A percentile compares a stretch with the other conserved stretches of the same genome.
Conservation (phyloP, 1,140 invertebrate species). For the Psix sp. region DNA sequence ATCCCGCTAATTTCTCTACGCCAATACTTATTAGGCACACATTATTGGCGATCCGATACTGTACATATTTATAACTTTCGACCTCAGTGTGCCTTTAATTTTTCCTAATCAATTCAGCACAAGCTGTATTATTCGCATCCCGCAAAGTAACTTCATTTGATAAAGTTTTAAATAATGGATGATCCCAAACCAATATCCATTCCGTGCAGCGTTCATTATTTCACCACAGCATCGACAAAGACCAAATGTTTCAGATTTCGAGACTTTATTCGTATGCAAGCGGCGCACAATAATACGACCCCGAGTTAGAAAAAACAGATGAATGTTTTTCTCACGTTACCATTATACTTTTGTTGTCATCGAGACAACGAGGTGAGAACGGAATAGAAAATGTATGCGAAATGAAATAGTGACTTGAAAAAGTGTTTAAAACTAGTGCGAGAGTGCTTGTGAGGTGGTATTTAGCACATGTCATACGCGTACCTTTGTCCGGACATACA, state of each 20-base stretch:
- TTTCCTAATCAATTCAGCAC: no score
- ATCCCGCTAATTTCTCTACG: no score
- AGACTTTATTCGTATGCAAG: constrained; percentile 33
- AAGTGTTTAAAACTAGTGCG: constrained; percentile 18
- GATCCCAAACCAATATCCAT: no score
- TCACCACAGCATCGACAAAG: no score
- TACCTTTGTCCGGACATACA: constrained; percentile 40
- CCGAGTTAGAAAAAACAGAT: constrained; percentile 25
- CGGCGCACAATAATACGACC: constrained; percentile 17
- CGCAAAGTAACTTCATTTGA: no score
- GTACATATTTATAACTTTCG: no score
- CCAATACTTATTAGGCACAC: no score
- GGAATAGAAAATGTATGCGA: neutral
- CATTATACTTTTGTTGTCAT: constrained; percentile 51
- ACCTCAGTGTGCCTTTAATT: no score
- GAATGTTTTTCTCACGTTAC: constrained; percentile 47
- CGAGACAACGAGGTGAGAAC: constrained; percentile 24
- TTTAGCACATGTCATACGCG: constrained; percentile 38
- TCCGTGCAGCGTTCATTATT: no score
- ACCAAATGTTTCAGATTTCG: constrained; percentile 35
- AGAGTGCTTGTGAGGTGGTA: constrained; percentile 33
- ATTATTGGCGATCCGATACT: no score
- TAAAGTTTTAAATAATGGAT: no score
- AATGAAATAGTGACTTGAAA: constrained; percentile 8
- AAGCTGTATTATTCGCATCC: no score